Evolutionary conservation across 2,797 vertebrate species (phyloP).

Genomic region (Labeo calbasu): DNA sequence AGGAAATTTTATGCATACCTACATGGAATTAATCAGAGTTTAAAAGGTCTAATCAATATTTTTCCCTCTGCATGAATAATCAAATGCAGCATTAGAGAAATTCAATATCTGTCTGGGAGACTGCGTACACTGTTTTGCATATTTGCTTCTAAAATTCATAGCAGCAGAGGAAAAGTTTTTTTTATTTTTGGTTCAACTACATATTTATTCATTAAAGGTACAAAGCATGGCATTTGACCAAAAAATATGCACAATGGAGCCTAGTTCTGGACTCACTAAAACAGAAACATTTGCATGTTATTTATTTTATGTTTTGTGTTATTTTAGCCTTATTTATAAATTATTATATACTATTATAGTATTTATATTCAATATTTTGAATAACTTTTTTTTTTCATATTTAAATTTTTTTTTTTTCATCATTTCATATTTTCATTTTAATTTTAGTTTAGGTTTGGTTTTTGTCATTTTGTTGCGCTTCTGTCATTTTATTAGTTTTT

Average conservation of each 20-base stretch:
- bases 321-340: background rate
- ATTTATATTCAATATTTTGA: background rate
- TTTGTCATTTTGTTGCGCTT: background rate
- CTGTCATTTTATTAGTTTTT: background rate
- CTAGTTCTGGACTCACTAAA: background rate
- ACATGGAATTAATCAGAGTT: constrained; percentile 53
- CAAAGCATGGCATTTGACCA: background rate
- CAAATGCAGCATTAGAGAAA: constrained; percentile 41
- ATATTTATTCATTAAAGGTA: background rate
- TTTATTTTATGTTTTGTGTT: background rate
- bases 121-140: constrained; percentile 20
- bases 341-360: no score
- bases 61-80: constrained; percentile 48
- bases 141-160: constrained; percentile 24
- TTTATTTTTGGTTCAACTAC: background rate
- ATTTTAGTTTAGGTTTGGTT: background rate
- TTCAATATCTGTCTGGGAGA: constrained; percentile 44
- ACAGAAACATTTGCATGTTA: background rate
- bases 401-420: no score
- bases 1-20: constrained; percentile 50
- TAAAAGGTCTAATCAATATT: constrained; percentile 60
- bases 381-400: background rate
- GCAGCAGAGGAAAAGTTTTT: background rate
- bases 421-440: no score
- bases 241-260: background rate